Conservation (phyloP, 2,113 vertebrate genomes). For the Oreochromis aureus region DNA sequence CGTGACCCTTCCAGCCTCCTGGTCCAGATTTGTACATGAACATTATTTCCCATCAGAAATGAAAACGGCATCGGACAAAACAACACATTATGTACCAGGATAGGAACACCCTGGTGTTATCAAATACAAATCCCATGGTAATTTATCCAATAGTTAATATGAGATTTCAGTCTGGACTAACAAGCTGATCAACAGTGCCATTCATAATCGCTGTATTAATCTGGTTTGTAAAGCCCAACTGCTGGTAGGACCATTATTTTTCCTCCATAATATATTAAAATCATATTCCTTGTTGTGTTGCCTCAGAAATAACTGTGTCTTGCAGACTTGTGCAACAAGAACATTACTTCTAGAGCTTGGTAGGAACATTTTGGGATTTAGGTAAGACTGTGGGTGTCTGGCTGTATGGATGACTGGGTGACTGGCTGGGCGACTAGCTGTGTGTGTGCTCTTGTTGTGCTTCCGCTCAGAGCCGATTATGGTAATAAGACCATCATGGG, state of each 20-base stretch:
- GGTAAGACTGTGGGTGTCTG: neutral
- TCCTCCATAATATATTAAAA: neutral
- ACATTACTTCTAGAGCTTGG: neutral
- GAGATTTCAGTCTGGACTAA: neutral
- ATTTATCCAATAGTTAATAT: neutral
- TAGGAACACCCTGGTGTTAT: neutral
- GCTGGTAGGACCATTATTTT: neutral
- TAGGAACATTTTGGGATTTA: neutral
- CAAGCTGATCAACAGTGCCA: rapidly evolving
- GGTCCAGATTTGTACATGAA: neutral
- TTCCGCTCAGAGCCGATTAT: slow-evolving; percentile 27
- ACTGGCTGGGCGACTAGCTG: neutral
- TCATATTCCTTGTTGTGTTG: neutral
- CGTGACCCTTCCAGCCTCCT: neutral
- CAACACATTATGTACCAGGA: neutral
- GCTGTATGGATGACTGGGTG: neutral
- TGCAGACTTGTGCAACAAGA: neutral
- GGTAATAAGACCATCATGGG: slow-evolving; percentile 23
- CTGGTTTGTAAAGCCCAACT: neutral
- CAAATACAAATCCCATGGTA: neutral
- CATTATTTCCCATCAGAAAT: neutral
- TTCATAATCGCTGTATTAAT: neutral
- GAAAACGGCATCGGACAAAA: neutral
- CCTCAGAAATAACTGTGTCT: neutral
- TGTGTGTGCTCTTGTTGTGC: slow-evolving; percentile 2